phyloP scores from a whole-genome alignment of 2,888 invertebrate genomes.

The Drosophila kanekoi region DNA sequence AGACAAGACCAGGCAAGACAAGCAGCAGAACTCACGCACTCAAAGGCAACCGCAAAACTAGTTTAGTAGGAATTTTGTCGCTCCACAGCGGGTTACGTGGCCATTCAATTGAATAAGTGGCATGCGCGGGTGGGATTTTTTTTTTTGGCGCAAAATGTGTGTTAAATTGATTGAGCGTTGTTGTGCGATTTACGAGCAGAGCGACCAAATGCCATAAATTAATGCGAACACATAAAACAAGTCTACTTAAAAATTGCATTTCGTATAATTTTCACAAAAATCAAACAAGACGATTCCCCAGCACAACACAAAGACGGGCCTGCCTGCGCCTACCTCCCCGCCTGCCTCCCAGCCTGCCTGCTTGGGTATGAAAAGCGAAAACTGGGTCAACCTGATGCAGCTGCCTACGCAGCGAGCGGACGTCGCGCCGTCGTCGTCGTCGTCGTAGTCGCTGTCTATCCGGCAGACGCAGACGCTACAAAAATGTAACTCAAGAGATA shows the following conservation, averaged over 20 bases:
- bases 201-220: constrained; percentile 51
- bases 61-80: constrained; percentile 71
- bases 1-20: constrained; percentile 6
- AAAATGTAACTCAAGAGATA: constrained; percentile 71
- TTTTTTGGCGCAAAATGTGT: constrained; percentile 55
- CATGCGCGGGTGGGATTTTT: background rate
- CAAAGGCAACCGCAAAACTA: constrained; percentile 59
- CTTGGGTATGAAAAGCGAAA: constrained; percentile 69
- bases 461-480: constrained; percentile 65
- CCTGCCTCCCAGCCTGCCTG: constrained; percentile 8
- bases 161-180: constrained; percentile 70
- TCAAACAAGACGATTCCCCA: constrained; percentile 45
- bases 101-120: constrained; percentile 72
- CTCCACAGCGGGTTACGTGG: constrained; percentile 56
- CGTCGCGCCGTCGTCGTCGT: constrained; percentile 35
- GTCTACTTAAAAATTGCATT: constrained; percentile 68
- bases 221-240: constrained; percentile 48
- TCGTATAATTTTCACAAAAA: constrained; percentile 68
- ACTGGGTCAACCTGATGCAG: constrained; percentile 79
- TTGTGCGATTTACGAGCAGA: constrained; percentile 38
- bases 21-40: constrained; percentile 5
- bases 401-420: constrained; percentile 68
- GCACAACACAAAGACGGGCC: constrained; percentile 37
- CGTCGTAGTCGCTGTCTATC: constrained; percentile 52
- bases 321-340: background rate